Evolutionary conservation across 1,140 invertebrate genomes (phyloP), one percentile per base, ranked within the genome.

Genomic region (Nasonia vitripennis): DNA sequence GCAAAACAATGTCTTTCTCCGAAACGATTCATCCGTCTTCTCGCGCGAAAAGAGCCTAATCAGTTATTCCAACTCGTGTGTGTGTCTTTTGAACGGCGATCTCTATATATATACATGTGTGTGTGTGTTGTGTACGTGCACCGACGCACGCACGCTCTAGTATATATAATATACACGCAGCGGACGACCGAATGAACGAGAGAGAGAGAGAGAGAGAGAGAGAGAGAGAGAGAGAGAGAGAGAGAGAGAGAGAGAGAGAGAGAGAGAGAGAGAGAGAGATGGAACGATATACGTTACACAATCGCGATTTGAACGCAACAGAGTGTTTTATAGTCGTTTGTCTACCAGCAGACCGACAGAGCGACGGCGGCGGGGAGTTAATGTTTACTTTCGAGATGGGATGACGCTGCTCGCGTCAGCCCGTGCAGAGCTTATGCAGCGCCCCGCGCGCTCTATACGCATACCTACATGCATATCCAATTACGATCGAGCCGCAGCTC

Each of bases 381-480:
- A 79, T 80, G 83, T 85, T 85, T 85, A 85, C 83, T 85, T 85
- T 85, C 77, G 70, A 78, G 83, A 80, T 80, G 78, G 77, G 83
- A 85, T 85, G 83, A 85, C 83, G 83, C 48, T 80, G 83, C 78
- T 67, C 37, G 31, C 78, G 83, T 85, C 78, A 84, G 41, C 51
- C 48, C 20, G 80, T 74, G 51, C 9, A 78, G 77, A 70, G 45
- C 81, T 83, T 83, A 55, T 78, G 75, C 62, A 71, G 82, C 68
- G 68, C 68, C 70, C 31, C 68, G 48, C 70, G n/a, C 68, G 48
- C 48, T 41, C 34, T 37, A 37, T 37, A 37, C 75, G 68, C n/a
- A 79, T 62, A 77, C 27, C 51, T 51, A 78, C 45, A 79, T 74
- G 48, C 37, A 81, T 85, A 85, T 85, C 83, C 70, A 85, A 85